phyloP scores from a whole-genome alignment of 37 sponge, comb jelly and placozoan genomes.

The Halisarca cf. caerulea region DNA sequence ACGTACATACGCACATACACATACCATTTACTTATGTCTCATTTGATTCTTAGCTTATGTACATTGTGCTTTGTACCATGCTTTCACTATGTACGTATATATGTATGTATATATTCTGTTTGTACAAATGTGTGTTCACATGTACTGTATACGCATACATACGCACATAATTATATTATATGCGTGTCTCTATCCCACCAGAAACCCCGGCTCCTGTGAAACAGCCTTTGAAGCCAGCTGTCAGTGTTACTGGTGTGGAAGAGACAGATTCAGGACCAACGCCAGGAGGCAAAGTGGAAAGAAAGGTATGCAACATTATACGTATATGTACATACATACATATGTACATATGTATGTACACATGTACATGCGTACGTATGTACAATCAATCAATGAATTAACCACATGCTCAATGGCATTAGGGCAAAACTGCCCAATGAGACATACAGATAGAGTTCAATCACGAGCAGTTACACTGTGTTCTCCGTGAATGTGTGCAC shows the following conservation, averaged over 20 bases:
- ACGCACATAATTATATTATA: background rate
- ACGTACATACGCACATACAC: background rate
- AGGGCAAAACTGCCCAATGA: too few species aligned
- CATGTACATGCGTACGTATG: too few species aligned
- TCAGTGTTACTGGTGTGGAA: background rate
- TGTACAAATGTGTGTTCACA: background rate
- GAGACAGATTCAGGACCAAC: constrained; percentile 2
- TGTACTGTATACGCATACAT: background rate
- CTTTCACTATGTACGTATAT: background rate
- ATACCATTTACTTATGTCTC: too few species aligned
- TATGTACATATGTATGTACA: background rate
- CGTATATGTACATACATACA: background rate
- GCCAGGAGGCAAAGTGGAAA: background rate
- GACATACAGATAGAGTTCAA: too few species aligned
- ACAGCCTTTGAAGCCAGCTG: too few species aligned
- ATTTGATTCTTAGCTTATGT: too few species aligned
- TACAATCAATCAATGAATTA: too few species aligned
- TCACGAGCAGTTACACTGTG: too few species aligned
- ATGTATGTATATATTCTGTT: background rate
- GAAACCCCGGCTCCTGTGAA: too few species aligned
- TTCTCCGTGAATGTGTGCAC: too few species aligned
- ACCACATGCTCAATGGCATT: background rate
- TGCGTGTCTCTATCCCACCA: too few species aligned
- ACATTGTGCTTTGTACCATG: too few species aligned
- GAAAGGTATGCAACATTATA: background rate